Evolutionary conservation across 2,113 vertebrate species (phyloP), one percentile per base, ranked within the genome.

Genomic region (Engystomops pustulosus): DNA sequence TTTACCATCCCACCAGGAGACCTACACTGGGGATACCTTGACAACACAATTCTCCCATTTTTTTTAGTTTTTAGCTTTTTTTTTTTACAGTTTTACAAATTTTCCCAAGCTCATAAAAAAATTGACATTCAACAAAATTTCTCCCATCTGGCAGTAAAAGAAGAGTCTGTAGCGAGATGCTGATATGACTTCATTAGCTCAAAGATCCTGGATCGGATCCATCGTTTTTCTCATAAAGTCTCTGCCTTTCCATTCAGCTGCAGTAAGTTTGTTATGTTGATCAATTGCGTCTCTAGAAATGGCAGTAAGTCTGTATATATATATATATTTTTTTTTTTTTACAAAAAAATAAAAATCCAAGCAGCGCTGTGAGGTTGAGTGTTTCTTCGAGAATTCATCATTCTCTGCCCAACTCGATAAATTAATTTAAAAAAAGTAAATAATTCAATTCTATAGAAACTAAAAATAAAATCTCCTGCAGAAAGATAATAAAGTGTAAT

Each of bases 131-230:
- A 67, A 32, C 15, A 36, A 67, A 27, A 67, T 20, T 81, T 72
- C 6, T 55, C 71, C 32, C 80, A 81, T n/a, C 53, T 81, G 80
- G 80, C 80, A 71, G 58, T 4, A 38, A 27, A 81, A 81, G 45
- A 72, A 41, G 27, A 20, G 8, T 36, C n/a, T 58, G 67, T 65
- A 72, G 34, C 17, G 51, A 71, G 79, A 81, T 25, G 32, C 67
- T 44, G 68, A 41, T 58, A 14, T 72, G 58, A 72, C 67, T 81
- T 72, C 80, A 81, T 81, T 81, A 71, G 45, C 47, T 38, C 20
- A n/a, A 49, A 58, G 58, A 72, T 81, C 41, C 49, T 81, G 80
- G 68, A 30, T 8, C 62, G 0, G 62, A 8, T 34, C 62, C 62
- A 67, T 32, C 0, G 7, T 65, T 65, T 6, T 32, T 65, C 18